A percentile compares a stretch with the other conserved stretches of the same genome.
Conservation (phyloP, 2,797 vertebrate species). For the Momotus momota region DNA sequence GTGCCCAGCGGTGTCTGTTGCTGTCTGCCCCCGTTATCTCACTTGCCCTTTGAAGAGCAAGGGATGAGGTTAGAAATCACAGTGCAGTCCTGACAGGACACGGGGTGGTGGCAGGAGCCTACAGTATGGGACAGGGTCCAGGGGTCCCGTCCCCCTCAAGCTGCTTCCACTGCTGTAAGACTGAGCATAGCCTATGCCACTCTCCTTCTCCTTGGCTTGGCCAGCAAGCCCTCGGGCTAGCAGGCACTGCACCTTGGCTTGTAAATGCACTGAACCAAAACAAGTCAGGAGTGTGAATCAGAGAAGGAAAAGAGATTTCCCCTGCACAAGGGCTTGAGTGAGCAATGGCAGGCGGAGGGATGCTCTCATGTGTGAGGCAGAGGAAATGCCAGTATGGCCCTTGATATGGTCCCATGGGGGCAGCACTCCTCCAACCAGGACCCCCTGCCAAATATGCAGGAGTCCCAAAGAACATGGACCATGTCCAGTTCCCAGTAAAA, state of each 20-base stretch:
- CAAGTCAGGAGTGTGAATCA: background rate
- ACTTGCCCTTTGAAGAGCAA: background rate
- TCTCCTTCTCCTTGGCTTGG: background rate
- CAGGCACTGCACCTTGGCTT: background rate
- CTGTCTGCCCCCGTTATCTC: background rate
- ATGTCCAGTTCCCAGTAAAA: background rate
- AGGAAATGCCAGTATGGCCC: background rate
- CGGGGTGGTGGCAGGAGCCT: background rate
- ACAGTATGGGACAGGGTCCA: background rate
- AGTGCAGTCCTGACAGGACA: background rate
- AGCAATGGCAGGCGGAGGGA: background rate
- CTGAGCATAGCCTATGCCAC: background rate
- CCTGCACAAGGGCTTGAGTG: background rate
- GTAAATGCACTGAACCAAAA: background rate
- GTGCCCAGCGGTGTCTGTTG: background rate
- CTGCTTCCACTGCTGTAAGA: background rate
- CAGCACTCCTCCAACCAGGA: background rate
- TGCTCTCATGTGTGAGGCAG: background rate
- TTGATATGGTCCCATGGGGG: background rate
- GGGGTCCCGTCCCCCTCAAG: background rate
- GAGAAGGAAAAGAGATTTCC: background rate
- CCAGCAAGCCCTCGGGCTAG: background rate
- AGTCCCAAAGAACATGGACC: background rate
- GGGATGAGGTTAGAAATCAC: background rate
- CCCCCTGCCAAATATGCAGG: rapidly evolving